Evolutionary conservation across 2,113 vertebrate species (phyloP).

Genomic region (Cathartes aura): DNA sequence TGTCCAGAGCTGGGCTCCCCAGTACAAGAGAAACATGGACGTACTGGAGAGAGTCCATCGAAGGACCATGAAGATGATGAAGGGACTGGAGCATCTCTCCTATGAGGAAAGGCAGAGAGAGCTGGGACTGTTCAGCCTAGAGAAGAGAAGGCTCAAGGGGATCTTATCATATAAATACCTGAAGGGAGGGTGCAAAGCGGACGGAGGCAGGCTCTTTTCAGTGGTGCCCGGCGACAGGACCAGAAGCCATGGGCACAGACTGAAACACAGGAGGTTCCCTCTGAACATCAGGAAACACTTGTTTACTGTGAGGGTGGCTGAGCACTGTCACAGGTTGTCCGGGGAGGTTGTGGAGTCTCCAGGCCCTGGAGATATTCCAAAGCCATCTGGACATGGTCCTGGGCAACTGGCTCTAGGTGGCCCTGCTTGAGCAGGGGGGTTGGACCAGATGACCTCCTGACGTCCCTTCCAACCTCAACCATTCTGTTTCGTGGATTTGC

Average conservation of each 20-base stretch:
- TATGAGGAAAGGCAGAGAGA: not conserved
- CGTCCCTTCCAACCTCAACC: not conserved
- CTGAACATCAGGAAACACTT: not conserved
- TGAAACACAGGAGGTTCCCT: not conserved
- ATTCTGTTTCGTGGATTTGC: not conserved
- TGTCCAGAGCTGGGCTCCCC: not conserved
- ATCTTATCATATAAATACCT: not conserved
- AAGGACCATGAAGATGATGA: not conserved
- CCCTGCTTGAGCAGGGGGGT: not conserved
- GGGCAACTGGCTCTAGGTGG: not conserved
- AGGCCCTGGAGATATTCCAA: not conserved
- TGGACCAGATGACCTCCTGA: not conserved
- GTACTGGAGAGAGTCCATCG: not conserved
- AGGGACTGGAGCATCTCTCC: not conserved
- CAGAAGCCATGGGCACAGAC: not conserved
- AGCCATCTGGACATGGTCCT: fast-evolving
- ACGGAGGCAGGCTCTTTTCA: not conserved
- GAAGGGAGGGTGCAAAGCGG: not conserved
- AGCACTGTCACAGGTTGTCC: not conserved
- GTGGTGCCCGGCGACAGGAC: not conserved
- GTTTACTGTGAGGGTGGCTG: not conserved
- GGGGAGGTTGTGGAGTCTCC: not conserved
- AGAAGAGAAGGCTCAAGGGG: not conserved
- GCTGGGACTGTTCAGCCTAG: not conserved
- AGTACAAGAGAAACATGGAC: not conserved